Evolutionary conservation across 2,888 invertebrate species (phyloP).

Genomic region (Craniophora ligustri): DNA sequence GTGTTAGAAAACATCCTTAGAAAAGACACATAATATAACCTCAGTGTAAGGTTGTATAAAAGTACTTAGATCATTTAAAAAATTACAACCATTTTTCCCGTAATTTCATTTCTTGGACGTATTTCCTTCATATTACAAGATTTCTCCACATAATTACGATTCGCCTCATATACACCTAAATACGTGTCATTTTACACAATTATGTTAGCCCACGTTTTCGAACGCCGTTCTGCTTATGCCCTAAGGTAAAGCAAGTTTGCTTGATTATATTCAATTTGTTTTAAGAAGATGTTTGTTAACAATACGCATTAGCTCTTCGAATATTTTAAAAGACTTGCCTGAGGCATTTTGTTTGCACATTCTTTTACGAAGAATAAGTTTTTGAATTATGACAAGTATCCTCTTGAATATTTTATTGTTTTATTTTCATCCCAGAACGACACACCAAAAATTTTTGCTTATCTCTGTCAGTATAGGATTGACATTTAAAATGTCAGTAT

Average conservation of each 20-base stretch:
- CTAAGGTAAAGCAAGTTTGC: slow-evolving; percentile 21
- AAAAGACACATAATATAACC: too few species aligned
- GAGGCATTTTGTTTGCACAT: slow-evolving; percentile 38
- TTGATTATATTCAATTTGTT: slow-evolving; percentile 49
- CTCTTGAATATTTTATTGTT: too few species aligned
- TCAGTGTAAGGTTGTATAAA: too few species aligned
- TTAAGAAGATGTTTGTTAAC: slow-evolving; percentile 42
- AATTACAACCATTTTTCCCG: neutral
- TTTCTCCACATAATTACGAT: slow-evolving; percentile 26
- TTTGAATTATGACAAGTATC: too few species aligned
- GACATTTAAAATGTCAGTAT: too few species aligned
- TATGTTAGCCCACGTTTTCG: slow-evolving; percentile 26
- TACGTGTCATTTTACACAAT: slow-evolving; percentile 24
- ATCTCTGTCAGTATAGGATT: too few species aligned
- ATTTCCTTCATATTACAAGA: slow-evolving; percentile 4
- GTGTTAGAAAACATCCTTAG: too few species aligned
- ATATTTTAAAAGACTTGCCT: slow-evolving; percentile 36
- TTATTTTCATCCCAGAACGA: too few species aligned
- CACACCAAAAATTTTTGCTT: too few species aligned
- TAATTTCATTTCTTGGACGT: slow-evolving; percentile 1
- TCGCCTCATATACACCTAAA: slow-evolving; percentile 9
- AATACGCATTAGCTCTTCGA: slow-evolving; percentile 45
- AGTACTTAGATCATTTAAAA: too few species aligned
- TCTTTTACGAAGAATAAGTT: too few species aligned
- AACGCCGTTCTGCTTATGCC: slow-evolving; percentile 39